These are phyloP conservation scores for Patiria miniata DNA, from an alignment of 35 echinoderm and acorn worm genomes.

Conservation along the genomic window DNA sequence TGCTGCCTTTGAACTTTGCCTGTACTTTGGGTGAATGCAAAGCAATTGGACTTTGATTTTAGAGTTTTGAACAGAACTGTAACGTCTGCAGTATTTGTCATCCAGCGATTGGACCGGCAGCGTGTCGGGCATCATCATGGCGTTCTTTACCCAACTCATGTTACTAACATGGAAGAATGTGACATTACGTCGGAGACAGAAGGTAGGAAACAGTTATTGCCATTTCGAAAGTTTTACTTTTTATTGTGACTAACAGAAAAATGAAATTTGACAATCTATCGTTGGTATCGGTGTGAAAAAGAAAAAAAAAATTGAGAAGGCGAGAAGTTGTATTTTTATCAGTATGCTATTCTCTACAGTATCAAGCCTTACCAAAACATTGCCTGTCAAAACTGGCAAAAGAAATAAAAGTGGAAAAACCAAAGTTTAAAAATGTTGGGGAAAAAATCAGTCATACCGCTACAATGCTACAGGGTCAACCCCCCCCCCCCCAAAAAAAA, in stretches of 20 bases:
- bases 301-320: not conserved
- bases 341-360: not conserved
- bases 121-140: not conserved
- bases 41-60: not conserved
- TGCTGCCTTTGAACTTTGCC: not conserved
- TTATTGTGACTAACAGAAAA: not conserved
- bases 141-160: constrained; percentile 10
- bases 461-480: no score
- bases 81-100: no score
- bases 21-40: not conserved
- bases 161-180: constrained; percentile 27
- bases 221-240: not conserved
- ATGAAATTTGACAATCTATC: not conserved
- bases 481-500: no score
- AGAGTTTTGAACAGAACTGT: no score
- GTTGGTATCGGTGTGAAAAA: not conserved
- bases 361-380: not conserved
- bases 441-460: no score
- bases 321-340: not conserved
- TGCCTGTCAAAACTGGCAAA: no score
- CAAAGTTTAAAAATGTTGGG: no score
- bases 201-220: not conserved
- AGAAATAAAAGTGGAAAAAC: no score
- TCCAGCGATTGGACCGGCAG: not conserved
- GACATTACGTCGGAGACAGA: constrained; percentile 14